These are phyloP conservation scores for Lordiphosa andalusiaca DNA, from an alignment of 2,888 invertebrate genomes.

Conservation along the genomic window DNA sequence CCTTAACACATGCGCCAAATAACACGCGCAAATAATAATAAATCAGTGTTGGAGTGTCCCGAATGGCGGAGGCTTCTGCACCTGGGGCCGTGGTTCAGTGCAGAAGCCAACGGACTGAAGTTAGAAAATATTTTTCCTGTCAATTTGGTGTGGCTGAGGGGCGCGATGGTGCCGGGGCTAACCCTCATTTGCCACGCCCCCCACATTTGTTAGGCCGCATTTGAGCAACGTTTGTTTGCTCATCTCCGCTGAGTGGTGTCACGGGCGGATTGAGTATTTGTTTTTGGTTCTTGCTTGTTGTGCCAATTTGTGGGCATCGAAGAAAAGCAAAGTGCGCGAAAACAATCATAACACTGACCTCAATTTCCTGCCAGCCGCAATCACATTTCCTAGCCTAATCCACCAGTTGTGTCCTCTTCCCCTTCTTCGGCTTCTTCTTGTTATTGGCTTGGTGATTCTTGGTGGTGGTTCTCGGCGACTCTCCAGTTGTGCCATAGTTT, in stretches of 20 bases:
- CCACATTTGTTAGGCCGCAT: constrained; percentile 51
- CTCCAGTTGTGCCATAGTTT: constrained; percentile 20
- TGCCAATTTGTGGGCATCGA: constrained; percentile 37
- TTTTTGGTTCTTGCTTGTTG: constrained; percentile 21
- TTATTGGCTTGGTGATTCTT: neutral
- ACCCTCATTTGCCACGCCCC: constrained; percentile 57
- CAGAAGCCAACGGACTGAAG: constrained; percentile 18
- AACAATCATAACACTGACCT: constrained; percentile 75
- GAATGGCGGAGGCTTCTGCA: constrained; percentile 13
- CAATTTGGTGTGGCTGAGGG: constrained; percentile 40
- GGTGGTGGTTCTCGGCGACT: constrained; percentile 3
- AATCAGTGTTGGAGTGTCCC: constrained; percentile 12
- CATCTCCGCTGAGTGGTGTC: constrained; percentile 14
- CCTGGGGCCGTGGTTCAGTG: constrained; percentile 4
- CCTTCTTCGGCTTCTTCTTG: constrained; percentile 16
- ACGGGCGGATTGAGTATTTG: constrained; percentile 16
- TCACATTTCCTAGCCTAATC: constrained; percentile 58
- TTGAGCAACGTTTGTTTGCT: constrained; percentile 33
- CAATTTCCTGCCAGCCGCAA: constrained; percentile 71
- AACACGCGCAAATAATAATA: constrained; percentile 50
- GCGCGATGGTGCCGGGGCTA: constrained; percentile 41
- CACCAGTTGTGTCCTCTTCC: constrained; percentile 19
- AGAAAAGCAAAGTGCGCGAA: constrained; percentile 41
- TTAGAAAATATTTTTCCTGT: constrained; percentile 65
- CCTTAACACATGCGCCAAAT: constrained; percentile 46